phyloP scores from a whole-genome alignment of 2,113 vertebrate genomes.

The Daubentonia madagascariensis region DNA sequence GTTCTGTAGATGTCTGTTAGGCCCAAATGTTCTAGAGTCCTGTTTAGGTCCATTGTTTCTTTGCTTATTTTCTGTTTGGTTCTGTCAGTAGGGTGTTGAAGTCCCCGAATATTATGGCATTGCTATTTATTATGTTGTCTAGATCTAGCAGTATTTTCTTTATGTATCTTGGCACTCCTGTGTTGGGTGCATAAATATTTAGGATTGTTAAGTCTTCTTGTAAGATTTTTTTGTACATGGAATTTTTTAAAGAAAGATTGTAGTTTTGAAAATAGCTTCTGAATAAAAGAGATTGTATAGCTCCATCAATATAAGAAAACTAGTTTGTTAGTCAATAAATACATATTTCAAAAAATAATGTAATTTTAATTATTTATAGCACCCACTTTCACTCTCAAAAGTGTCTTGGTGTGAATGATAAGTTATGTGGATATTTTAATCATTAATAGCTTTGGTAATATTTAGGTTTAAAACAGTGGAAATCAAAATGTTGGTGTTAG shows the following conservation, averaged over 20 bases:
- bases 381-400: background rate
- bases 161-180: no score
- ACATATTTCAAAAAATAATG: background rate
- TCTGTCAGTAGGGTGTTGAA: no score
- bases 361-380: background rate
- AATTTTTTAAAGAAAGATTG: background rate
- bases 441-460: background rate
- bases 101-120: no score
- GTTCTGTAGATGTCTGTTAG: no score
- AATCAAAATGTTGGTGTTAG: background rate
- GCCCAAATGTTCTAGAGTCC: no score
- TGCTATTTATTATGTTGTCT: no score
- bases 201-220: no score
- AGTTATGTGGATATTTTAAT: background rate
- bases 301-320: background rate
- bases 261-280: background rate
- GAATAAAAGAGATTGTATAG: background rate
- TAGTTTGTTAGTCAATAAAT: background rate
- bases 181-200: no score
- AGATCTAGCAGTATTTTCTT: no score
- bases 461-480: background rate
- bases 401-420: background rate
- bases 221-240: background rate
- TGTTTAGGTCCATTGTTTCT: no score
- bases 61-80: no score